phyloP scores from a whole-genome alignment of 2,888 invertebrate species.

The Horisme vitalbata region DNA sequence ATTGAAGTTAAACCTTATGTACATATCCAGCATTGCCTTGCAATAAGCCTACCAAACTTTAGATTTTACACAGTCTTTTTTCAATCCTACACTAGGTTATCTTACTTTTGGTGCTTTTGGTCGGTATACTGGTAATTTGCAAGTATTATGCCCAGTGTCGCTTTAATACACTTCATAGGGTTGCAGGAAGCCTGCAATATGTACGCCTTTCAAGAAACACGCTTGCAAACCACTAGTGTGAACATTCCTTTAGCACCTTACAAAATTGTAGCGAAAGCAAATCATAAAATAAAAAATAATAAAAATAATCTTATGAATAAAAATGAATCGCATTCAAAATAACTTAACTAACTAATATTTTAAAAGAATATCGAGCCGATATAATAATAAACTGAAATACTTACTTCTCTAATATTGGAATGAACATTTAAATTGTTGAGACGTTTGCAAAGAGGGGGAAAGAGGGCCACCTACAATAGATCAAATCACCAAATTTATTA shows the following conservation, averaged over 20 bases:
- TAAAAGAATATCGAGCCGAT: not conserved
- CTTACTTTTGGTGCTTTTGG: conserved; percentile 4
- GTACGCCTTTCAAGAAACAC: too few relatives aligned
- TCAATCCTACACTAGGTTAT: conserved; percentile 17
- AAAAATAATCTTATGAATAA: conserved; percentile 8
- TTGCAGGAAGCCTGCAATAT: too few relatives aligned
- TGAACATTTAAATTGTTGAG: conserved; percentile 1
- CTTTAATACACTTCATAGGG: too few relatives aligned
- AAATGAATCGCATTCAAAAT: conserved; percentile 14
- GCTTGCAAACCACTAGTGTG: too few relatives aligned
- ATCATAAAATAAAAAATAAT: not conserved
- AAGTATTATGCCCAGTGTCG: too few relatives aligned
- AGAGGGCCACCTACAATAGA: not conserved
- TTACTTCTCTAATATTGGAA: conserved; percentile 3
- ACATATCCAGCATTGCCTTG: conserved; percentile 9
- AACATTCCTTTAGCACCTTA: too few relatives aligned
- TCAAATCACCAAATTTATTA: too few relatives aligned
- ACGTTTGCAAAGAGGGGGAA: conserved; percentile 14
- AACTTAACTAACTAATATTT: conserved; percentile 3
- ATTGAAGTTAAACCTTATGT: not conserved
- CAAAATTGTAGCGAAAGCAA: conserved; percentile 10
- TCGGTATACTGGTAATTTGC: too few relatives aligned
- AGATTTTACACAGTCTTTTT: conserved; percentile 30
- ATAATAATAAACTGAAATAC: conserved; percentile 9
- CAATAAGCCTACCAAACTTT: conserved; percentile 13